phyloP scores from a whole-genome alignment of 2,797 vertebrate genomes.

The Crocidura indochinensis region DNA sequence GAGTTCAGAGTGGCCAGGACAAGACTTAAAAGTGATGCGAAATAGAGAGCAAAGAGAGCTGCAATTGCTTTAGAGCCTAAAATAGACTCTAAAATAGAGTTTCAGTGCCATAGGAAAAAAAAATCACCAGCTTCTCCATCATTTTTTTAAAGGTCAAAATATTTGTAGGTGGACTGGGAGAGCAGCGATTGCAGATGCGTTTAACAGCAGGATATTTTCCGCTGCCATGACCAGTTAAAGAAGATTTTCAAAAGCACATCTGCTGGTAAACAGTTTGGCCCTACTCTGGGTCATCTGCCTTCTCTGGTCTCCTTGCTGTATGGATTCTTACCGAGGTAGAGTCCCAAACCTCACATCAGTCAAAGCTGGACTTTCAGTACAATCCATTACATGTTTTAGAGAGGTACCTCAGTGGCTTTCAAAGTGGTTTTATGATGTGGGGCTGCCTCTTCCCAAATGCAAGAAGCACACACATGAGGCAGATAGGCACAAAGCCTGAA shows the following conservation, averaged over 20 bases:
- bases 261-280: slow-evolving; percentile 99
- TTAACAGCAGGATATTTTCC: slow-evolving; percentile 99
- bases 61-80: slow-evolving; percentile 95
- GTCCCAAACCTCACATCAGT: slow-evolving; percentile 93
- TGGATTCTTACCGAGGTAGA: slow-evolving; percentile 95
- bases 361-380: slow-evolving; percentile 90
- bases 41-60: slow-evolving; percentile 96
- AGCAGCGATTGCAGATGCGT: slow-evolving; percentile 95
- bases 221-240: slow-evolving; percentile 98
- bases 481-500: slow-evolving; percentile 55
- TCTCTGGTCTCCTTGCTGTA: slow-evolving; percentile 93
- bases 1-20: slow-evolving; percentile 94
- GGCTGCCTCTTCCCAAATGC: slow-evolving; percentile 82
- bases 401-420: slow-evolving; percentile 87
- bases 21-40: slow-evolving; percentile 97
- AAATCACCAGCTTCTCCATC: slow-evolving; percentile 95
- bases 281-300: slow-evolving; percentile 96
- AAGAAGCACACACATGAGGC: slow-evolving; percentile 76
- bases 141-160: slow-evolving; percentile 99
- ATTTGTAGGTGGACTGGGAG: slow-evolving; percentile 97
- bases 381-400: slow-evolving; percentile 91
- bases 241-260: slow-evolving; percentile 98
- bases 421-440: slow-evolving; percentile 85
- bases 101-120: slow-evolving; percentile 92
- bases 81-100: slow-evolving; percentile 95